Evolutionary conservation across 2,113 vertebrate genomes (phyloP).

Genomic region (Proteles cristata): DNA sequence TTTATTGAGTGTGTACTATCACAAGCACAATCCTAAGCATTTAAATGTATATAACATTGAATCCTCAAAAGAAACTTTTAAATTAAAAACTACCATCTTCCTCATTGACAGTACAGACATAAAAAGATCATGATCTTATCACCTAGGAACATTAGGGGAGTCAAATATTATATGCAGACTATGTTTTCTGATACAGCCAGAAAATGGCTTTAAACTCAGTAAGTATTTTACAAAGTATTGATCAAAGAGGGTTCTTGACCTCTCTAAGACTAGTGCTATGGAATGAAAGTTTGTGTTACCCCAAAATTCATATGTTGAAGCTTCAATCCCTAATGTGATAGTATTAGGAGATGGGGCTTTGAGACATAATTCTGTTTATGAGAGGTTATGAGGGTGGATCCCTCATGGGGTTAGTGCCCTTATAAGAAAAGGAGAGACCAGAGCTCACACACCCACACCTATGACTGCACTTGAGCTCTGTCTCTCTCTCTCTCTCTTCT

Average conservation of each 20-base stretch:
- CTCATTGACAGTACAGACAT: background rate
- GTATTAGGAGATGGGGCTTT: background rate
- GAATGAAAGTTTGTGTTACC: background rate
- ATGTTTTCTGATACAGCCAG: background rate
- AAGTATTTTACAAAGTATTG: background rate
- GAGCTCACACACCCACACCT: background rate
- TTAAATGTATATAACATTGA: background rate
- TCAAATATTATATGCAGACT: background rate
- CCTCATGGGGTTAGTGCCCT: background rate
- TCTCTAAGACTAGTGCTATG: background rate
- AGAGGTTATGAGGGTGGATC: background rate
- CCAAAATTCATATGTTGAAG: background rate
- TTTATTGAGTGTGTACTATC: background rate
- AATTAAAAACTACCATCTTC: background rate
- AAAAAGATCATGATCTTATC: background rate
- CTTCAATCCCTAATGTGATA: background rate
- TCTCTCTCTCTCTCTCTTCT: background rate
- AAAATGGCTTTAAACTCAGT: background rate
- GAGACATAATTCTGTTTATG: background rate
- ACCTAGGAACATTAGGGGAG: background rate
- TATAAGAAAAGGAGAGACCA: background rate
- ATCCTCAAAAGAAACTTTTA: background rate
- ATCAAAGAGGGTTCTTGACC: background rate
- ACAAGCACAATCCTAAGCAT: background rate
- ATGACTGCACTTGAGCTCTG: background rate